These are phyloP conservation scores for Pristiophorus japonicus DNA, from an alignment of 2,113 vertebrate genomes.

Conservation along the genomic window DNA sequence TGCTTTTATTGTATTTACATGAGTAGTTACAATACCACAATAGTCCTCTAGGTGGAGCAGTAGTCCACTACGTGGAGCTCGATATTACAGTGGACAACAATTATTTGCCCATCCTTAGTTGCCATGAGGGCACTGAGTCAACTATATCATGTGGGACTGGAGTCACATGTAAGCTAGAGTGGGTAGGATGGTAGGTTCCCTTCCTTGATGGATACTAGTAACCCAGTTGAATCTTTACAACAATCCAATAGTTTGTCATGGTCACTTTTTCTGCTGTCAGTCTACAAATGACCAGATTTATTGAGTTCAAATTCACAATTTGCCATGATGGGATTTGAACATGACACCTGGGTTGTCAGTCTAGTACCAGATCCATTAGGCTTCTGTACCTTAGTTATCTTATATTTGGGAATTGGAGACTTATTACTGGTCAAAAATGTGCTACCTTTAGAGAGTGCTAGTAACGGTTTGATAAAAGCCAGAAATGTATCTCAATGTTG, in stretches of 20 bases:
- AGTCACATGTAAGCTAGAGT: neutral
- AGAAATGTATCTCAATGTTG: too few species aligned
- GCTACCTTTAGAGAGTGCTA: neutral
- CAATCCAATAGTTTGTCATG: neutral
- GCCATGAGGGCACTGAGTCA: neutral
- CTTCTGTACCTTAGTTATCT: neutral
- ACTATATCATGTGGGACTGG: neutral
- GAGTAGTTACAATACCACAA: too few species aligned
- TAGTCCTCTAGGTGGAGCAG: too few species aligned
- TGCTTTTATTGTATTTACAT: too few species aligned
- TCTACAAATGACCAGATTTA: neutral
- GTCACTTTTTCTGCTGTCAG: neutral
- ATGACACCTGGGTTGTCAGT: neutral
- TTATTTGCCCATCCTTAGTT: too few species aligned
- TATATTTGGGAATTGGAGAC: neutral
- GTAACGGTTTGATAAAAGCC: neutral
- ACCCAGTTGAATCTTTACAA: neutral
- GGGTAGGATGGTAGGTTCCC: neutral
- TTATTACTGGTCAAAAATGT: neutral
- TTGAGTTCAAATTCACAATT: neutral
- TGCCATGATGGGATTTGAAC: neutral
- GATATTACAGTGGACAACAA: too few species aligned
- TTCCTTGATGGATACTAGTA: neutral
- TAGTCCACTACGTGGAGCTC: too few species aligned
- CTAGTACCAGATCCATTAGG: neutral